Evolutionary conservation across 2,888 invertebrate species (phyloP), one percentile per base, ranked within the genome.

Genomic region (Andrena praecox): DNA sequence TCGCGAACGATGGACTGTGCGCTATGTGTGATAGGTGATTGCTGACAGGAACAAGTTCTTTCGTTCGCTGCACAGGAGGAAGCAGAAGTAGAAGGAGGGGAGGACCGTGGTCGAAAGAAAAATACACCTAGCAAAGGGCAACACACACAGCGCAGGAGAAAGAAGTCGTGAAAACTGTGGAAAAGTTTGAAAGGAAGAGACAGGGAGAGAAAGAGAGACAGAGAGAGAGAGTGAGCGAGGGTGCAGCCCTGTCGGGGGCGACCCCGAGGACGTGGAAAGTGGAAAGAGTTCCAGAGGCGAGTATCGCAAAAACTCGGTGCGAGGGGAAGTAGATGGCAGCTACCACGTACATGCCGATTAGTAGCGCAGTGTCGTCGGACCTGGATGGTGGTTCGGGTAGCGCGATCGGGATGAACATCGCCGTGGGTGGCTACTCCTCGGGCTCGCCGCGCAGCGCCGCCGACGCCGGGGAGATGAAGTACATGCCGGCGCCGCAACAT

Each of bases 381-480:
- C 94, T 96, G 94, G 96, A 96, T 95, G 95, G 96, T 93, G 95
- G 96, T 91, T 92, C 93, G 86, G 93, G 94, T 93, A 95, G 96
- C 94, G 95, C 95, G 89, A 96, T 97, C 94, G 97, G 97, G 93
- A 95, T 95, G 95, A 96, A 95, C 93, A 95, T 96, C 95, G 95
- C 96, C 93, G 94, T 94, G 85, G 96, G 97, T 94, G 97, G 97
- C 94, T 97, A 97, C 94, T 95, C 95, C 80, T 96, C 96, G 94
- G 97, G 96, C 94, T 97, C 97, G 95, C 98, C 98, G 94, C 96
- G 97, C 93, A 97, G 97, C 91, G 97, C 97, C 92, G 96, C 96
- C 89, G 97, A 97, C 95, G 97, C 97, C 92, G 97, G 97, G 92
- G 99, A 99, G 95, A 98, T 99, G 98, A 99, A 99, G 95, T 99